A percentile compares a stretch with the other conserved stretches of the same genome.
Evolutionary conservation across 2,888 invertebrate genomes (phyloP).

Genomic region (Hirtodrosophila duncani): DNA sequence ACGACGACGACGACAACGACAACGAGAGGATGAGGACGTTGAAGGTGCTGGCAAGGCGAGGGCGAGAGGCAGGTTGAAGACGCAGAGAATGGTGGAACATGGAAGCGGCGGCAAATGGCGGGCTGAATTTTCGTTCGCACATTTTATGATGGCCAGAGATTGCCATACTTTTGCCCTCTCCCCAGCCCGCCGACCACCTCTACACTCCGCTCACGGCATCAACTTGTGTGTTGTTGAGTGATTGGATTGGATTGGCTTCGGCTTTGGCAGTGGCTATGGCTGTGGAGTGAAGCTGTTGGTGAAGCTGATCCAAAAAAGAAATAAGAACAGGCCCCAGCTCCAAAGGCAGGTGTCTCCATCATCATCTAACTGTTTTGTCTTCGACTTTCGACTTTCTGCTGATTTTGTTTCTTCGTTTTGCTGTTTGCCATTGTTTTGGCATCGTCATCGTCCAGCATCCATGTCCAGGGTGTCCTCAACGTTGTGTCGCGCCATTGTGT

Average conservation of each 20-base stretch:
- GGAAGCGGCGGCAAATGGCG: constrained; percentile 41
- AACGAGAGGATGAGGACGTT: neutral
- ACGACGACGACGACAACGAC: constrained; percentile 13
- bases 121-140: constrained; percentile 56
- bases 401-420: constrained; percentile 35
- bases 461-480: neutral
- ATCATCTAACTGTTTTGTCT: constrained; percentile 41
- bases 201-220: neutral
- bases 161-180: constrained; percentile 60
- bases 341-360: constrained; percentile 47
- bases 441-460: constrained; percentile 19
- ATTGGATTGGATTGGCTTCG: constrained; percentile 60
- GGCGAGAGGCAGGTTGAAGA: constrained; percentile 19
- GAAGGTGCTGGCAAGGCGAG: constrained; percentile 2
- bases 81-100: constrained; percentile 2
- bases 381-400: constrained; percentile 18
- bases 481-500: neutral
- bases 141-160: constrained; percentile 65
- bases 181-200: constrained; percentile 5
- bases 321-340: neutral
- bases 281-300: too few relatives aligned
- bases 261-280: constrained; percentile 14
- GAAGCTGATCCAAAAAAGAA: neutral
- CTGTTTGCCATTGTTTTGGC: constrained; percentile 53
- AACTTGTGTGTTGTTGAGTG: constrained; percentile 49